Evolutionary conservation across 1,140 invertebrate species (phyloP), one percentile per base, ranked within the genome.

Genomic region (Plectrocnemia conspersa): DNA sequence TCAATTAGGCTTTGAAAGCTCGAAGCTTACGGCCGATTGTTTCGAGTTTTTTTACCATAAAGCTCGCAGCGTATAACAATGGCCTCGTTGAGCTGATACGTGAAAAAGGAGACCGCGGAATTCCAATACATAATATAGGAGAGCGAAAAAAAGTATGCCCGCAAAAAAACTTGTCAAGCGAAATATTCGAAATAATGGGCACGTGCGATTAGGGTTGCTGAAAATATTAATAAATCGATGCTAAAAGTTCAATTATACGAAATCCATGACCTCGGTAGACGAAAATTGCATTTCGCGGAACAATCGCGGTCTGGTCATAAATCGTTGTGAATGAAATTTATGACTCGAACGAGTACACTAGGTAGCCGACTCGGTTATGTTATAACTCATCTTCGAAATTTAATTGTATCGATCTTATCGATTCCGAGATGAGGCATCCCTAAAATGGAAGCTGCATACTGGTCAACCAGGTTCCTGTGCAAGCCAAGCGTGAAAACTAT

Each of bases 81-180:
- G 23, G 47, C 29, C 24, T 15, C 16, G 42, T 3, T 19, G 33
- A 50, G 35, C 3, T 47, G 18, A 21, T 16, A 36, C 24, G 10
- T 38, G 25, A 47, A 54, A 56, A 56, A 56, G 35, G 54, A 36
- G 32, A 56, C 54, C 54, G 45, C 35, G 46, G 35, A 56, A 56
- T 56, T 33, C 45, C 32, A 29, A 54, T 54, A 47, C 38, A 54
- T 46, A 46, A 54, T 36, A 22, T 19, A 22, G n/a, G n/a, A 47
- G n/a, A 47, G 3, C 13, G 6, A 23, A 44, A 48, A 35, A 42
- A 54, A 54, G 38, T 33, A 10, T 19, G 18, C 13, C 53, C 29
- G 47, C 40, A 54, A 38, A 47, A 35, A 32, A 25, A 23, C 27
- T 47, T 21, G 16, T 42, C 38, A 33, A 24, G 42, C 53, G 42